A percentile compares a stretch with the other conserved stretches of the same genome.
Conservation (phyloP, 2,888 invertebrate species). For the Gari tellinella region DNA sequence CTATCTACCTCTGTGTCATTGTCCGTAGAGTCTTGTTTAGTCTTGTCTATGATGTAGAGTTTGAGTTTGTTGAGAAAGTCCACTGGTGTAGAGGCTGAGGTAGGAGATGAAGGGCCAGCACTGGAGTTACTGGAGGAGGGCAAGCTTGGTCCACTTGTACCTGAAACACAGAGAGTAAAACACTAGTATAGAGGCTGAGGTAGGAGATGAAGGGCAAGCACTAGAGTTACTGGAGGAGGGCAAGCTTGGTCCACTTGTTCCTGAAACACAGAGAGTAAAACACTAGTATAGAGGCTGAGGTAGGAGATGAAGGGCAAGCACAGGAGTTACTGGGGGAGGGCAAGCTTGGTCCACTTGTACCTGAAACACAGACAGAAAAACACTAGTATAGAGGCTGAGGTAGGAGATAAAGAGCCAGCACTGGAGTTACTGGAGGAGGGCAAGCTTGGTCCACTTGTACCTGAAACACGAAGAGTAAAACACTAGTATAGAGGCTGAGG, state of each 20-base stretch:
- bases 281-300: constrained; percentile 67
- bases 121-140: constrained; percentile 91
- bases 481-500: constrained; percentile 67
- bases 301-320: constrained; percentile 92
- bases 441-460: constrained; percentile 42
- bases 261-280: not conserved
- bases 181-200: not conserved
- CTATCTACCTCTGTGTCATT: constrained; percentile 4
- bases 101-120: constrained; percentile 92
- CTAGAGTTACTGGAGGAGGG: constrained; percentile 91
- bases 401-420: constrained; percentile 92
- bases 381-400: constrained; percentile 67
- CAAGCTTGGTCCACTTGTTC: constrained; percentile 42
- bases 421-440: constrained; percentile 91
- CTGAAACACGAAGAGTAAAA: not conserved
- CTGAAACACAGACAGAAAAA: too few species aligned
- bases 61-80: constrained; percentile 69
- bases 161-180: not conserved
- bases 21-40: constrained; percentile 12
- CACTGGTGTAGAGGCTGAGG: constrained; percentile 67
- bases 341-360: constrained; percentile 17
- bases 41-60: constrained; percentile 41
- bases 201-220: constrained; percentile 84
- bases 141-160: constrained; percentile 42
- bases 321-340: constrained; percentile 91